Evolutionary conservation across 2,113 vertebrate genomes (phyloP).

Genomic region (Bagarius yarrelli): DNA sequence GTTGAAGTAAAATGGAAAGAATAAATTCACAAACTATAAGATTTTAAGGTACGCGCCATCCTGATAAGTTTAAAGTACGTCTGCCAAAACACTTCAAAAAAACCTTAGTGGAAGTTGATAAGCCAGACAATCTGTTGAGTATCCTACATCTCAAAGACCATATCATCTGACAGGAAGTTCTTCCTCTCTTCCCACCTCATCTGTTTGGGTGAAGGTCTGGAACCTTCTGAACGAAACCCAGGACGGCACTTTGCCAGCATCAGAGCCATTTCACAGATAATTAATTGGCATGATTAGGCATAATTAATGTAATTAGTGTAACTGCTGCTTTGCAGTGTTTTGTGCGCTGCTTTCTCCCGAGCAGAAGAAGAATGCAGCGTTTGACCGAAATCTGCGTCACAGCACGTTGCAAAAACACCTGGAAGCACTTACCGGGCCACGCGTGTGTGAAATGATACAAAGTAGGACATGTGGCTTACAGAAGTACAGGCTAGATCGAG

Average conservation of each 20-base stretch:
- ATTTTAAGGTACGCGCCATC: background rate
- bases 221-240: conserved; percentile 43
- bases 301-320: conserved; percentile 64
- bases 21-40: background rate
- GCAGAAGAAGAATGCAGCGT: conserved; percentile 9
- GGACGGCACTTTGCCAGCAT: conserved; percentile 31
- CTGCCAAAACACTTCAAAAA: background rate
- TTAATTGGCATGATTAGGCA: conserved; percentile 71
- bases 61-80: no score
- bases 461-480: conserved; percentile 60
- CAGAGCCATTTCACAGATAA: conserved; percentile 74
- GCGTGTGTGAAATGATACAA: conserved; percentile 61
- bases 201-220: conserved; percentile 40
- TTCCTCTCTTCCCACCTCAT: conserved; percentile 29
- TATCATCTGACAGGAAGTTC: conserved; percentile 34
- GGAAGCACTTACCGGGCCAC: conserved; percentile 67
- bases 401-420: conserved; percentile 52
- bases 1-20: background rate
- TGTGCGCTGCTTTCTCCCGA: conserved; percentile 33
- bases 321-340: background rate
- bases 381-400: conserved; percentile 56
- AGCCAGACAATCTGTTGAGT: background rate
- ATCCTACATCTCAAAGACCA: background rate
- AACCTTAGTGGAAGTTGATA: background rate
- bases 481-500: conserved; percentile 54